Evolutionary conservation across 2,113 vertebrate species (phyloP), one percentile per base, ranked within the genome.

Genomic region (Coturnix japonica): DNA sequence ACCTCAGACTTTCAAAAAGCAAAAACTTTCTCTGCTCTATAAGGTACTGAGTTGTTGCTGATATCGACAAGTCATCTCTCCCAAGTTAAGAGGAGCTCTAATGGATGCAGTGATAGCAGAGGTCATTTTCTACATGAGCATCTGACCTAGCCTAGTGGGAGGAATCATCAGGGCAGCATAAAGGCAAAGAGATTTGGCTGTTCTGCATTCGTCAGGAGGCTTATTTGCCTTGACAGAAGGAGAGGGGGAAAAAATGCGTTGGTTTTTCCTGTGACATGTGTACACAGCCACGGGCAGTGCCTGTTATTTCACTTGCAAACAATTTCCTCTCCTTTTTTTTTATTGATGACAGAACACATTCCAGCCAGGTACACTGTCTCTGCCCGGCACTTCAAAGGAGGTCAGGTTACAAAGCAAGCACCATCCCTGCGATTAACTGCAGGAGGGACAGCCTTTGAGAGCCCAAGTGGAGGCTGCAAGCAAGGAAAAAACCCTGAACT

Each of bases 301-400:
- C 78, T 96, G 80, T 92, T 93, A 95, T 97, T 96, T 95, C 91
- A 93, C 95, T 96, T 96, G 95, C 95, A 96, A 97, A 95, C 94
- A 72, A 96, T 96, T 97, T 97, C 96, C 97, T 97, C 95, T 96
- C 89, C 95, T 94, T 96, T 95, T 96, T 95, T 95, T 96, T 81
- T 91, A 95, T 87, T 95, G 95, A 96, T 96, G 95, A 94, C 96
- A 93, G 88, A 91, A 95, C 88, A 73, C 85, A 90, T 96, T 94
- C 95, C 95, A 91, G 73, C 75, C 76, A 92, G 90, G 90, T 90
- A 90, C 94, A 95, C 76, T 72, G 66, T 67, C 91, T 95, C 95
- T 93, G 95, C 82, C 72, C 1, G 47, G 26, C 17, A 85, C 94
- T 97, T 97, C 95, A 97, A 96, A 97, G 87, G 69, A 87, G 85